Base-by-base conservation (phyloP, 2,113 vertebrate species). In the Tretioscincus oriximinensis region DNA sequence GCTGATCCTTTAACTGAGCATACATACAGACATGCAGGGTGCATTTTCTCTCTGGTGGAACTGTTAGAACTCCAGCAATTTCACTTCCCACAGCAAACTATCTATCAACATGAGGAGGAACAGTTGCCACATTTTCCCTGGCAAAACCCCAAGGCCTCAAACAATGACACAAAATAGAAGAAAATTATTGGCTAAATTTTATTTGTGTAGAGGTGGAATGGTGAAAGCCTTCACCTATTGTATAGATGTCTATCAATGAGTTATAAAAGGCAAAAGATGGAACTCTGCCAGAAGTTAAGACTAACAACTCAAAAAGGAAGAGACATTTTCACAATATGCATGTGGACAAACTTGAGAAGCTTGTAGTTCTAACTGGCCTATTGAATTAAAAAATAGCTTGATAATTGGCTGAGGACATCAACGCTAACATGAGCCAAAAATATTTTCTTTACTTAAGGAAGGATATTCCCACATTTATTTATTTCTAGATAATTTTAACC, bases 21-120 rank as follows among this genome's bases (percentile, higher is more conserved):
- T 45, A 11, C 0, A 1, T 22, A 77, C 78, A 69, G 78, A 35
- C 24, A 31, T 2, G 5, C 0, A 1, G 26, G 22, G 54, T 81
- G 67, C 29, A 87, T 58, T 54, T 45, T 35, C 79, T 83, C 65
- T 73, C 11, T 81, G 26, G 58, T 75, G 49, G 7, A 0, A 2
- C 67, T 82, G 78, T 88, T 82, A 74, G 49, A 71, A 60, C 24
- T 78, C 49, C 49, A 75, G 61, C 4, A 82, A 12, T 45, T 35
- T 47, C 54, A 4, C 1, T n/a, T 67, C 51, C 54, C 24, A 66
- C n/a, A 9, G 4, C 58, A 20, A 51, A 4, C 12, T 64, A 2
- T 49, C 6, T 20, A 65, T 8, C 51, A 83, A 79, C 22, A 49
- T 60, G 54, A 89, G n/a, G 35, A 73, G 65, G 12, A 26, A 65